Conservation (phyloP, 2,888 invertebrate genomes). For the Lepidocyrtinus sp. region DNA sequence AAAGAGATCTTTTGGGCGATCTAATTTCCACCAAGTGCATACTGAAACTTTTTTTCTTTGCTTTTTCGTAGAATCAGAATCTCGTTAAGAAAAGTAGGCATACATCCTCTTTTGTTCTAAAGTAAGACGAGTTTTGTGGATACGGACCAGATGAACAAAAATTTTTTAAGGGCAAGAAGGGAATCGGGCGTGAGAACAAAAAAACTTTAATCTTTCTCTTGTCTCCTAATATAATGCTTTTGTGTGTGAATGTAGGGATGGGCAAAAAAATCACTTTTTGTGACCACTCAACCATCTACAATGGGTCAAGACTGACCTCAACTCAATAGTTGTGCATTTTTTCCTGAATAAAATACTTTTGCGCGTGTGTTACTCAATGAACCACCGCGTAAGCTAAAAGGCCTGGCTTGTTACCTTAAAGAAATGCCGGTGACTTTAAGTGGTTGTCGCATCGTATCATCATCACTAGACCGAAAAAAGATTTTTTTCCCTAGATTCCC, state of each 20-base stretch:
- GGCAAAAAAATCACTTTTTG: constrained; percentile 48
- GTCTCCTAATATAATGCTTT: constrained; percentile 5
- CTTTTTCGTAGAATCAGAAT: constrained; percentile 17
- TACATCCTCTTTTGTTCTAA: constrained; percentile 9
- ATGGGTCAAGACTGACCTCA: constrained; percentile 55
- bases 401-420: constrained; percentile 25
- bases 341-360: constrained; percentile 14
- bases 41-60: neutral
- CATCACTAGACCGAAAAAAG: constrained; percentile 43
- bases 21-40: constrained; percentile 47
- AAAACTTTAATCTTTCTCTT: constrained; percentile 34
- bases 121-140: constrained; percentile 53
- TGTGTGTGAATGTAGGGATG: constrained; percentile 31
- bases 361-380: constrained; percentile 2
- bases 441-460: constrained; percentile 37
- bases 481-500: constrained; percentile 28
- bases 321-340: constrained; percentile 42
- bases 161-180: constrained; percentile 48
- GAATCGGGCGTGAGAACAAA: constrained; percentile 54
- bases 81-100: constrained; percentile 18
- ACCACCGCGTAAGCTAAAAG: too few species aligned
- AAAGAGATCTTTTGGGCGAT: constrained; percentile 41
- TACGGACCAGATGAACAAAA: constrained; percentile 46
- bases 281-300: constrained; percentile 55
- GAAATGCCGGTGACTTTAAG: constrained; percentile 30